These are phyloP conservation scores for Alfaro cultratus DNA, from an alignment of 2,797 vertebrate genomes.

Conservation along the genomic window DNA sequence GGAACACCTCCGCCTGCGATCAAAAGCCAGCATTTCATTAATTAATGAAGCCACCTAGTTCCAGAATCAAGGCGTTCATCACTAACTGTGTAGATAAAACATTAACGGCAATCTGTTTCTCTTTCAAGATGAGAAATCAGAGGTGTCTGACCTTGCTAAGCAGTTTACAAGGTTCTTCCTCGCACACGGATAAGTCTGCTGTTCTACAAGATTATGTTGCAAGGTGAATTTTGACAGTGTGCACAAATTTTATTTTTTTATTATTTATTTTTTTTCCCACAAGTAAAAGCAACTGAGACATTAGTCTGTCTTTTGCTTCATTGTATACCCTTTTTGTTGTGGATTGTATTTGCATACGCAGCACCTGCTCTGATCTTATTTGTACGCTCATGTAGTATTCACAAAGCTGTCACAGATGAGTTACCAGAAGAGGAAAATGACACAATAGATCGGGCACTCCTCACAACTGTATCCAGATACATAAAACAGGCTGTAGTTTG, in stretches of 20 bases:
- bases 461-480: conserved; percentile 3
- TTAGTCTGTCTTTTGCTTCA: conserved; percentile 33
- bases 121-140: conserved; percentile 39
- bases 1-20: conserved; percentile 62
- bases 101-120: conserved; percentile 26
- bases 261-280: conserved; percentile 32
- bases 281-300: conserved; percentile 36
- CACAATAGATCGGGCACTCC: not conserved
- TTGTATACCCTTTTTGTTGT: conserved; percentile 42
- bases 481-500: not conserved
- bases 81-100: conserved; percentile 35
- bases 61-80: conserved; percentile 46
- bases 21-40: conserved; percentile 65
- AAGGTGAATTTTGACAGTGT: conserved; percentile 60
- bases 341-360: conserved; percentile 19
- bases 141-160: conserved; percentile 53
- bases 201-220: conserved; percentile 22
- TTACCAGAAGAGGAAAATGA: conserved; percentile 31
- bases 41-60: conserved; percentile 62
- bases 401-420: conserved; percentile 33
- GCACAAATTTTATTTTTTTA: conserved; percentile 17
- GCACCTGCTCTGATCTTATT: conserved; percentile 50
- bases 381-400: conserved; percentile 30
- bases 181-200: conserved; percentile 30
- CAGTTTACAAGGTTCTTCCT: conserved; percentile 18